Conservation (phyloP, 2,113 vertebrate species). For the Scalopus aquaticus region DNA sequence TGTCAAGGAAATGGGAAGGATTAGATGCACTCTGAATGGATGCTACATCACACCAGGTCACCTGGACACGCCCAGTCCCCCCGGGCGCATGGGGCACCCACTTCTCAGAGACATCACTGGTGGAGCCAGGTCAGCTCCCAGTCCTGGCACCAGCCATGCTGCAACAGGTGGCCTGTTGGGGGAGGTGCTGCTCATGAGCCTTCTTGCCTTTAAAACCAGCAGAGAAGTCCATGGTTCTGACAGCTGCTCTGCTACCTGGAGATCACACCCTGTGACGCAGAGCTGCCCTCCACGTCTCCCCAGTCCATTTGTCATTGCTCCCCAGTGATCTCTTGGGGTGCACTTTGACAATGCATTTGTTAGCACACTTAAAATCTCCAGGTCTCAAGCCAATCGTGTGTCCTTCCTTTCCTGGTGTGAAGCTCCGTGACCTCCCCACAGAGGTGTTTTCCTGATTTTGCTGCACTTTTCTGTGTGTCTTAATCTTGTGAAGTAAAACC, state of each 20-base stretch:
- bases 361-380: slow-evolving; percentile 27
- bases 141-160: neutral
- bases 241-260: slow-evolving; percentile 65
- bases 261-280: slow-evolving; percentile 64
- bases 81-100: accelerated
- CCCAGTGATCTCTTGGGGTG: slow-evolving; percentile 52
- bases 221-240: slow-evolving; percentile 47
- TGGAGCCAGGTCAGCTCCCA: neutral
- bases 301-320: slow-evolving; percentile 69
- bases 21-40: accelerated
- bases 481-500: neutral
- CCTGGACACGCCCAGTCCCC: neutral
- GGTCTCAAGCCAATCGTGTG: neutral
- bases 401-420: neutral
- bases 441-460: neutral
- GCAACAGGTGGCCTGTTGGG: slow-evolving; percentile 56
- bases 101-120: neutral
- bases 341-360: slow-evolving; percentile 63
- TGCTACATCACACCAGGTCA: neutral
- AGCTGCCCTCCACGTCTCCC: slow-evolving; percentile 59
- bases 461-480: neutral
- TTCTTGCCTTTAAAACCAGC: slow-evolving; percentile 59
- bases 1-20: neutral
- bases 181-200: slow-evolving; percentile 49
- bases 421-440: neutral